Evolutionary conservation across 2,797 vertebrate genomes (phyloP).

Genomic region (Sebastes kiyomatsui): DNA sequence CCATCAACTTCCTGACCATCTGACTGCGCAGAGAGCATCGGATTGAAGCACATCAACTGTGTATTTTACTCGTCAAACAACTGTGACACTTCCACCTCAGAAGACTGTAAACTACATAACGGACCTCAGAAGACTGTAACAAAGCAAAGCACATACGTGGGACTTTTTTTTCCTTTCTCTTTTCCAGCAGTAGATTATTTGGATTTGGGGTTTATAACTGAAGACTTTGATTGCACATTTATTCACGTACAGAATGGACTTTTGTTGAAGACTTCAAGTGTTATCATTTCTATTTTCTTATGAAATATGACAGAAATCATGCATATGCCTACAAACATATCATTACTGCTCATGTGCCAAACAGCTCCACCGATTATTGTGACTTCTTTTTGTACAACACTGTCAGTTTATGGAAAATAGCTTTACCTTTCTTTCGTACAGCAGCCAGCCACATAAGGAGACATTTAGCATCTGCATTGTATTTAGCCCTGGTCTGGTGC

Average conservation of each 20-base stretch:
- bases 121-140: slow-evolving; percentile 37
- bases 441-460: slow-evolving; percentile 5
- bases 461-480: background rate
- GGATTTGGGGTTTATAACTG: background rate
- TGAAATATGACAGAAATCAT: slow-evolving; percentile 27
- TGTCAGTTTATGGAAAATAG: background rate
- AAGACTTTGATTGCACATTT: background rate
- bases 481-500: background rate
- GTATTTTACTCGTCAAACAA: slow-evolving; percentile 4
- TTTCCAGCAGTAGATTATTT: slow-evolving; percentile 22
- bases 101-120: slow-evolving; percentile 24
- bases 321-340: slow-evolving; percentile 38
- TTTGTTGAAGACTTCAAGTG: slow-evolving; percentile 33
- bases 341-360: slow-evolving; percentile 71
- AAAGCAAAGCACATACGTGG: slow-evolving; percentile 34
- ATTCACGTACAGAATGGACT: slow-evolving; percentile 9
- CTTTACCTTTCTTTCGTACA: slow-evolving; percentile 8
- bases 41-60: slow-evolving; percentile 52
- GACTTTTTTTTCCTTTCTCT: slow-evolving; percentile 10
- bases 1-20: slow-evolving; percentile 14
- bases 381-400: slow-evolving; percentile 18
- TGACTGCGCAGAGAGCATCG: background rate
- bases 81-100: slow-evolving; percentile 28
- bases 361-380: slow-evolving; percentile 37
- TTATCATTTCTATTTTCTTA: slow-evolving; percentile 73